phyloP scores from a whole-genome alignment of 2,797 vertebrate genomes.

The Triplophysa bombifrons region DNA sequence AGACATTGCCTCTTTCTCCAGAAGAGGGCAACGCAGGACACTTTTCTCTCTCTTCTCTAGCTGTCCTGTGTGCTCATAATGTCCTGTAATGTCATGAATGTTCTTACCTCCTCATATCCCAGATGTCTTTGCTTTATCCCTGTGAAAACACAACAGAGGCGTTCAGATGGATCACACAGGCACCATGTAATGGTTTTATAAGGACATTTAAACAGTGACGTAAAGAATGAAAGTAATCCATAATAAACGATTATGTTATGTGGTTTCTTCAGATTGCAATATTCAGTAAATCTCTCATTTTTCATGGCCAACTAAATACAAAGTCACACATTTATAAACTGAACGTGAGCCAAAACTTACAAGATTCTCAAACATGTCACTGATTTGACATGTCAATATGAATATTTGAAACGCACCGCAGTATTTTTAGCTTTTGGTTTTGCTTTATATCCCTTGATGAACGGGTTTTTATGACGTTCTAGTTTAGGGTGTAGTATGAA shows the following conservation, averaged over 20 bases:
- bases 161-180: background rate
- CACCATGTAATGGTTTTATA: background rate
- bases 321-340: too few relatives aligned
- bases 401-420: too few relatives aligned
- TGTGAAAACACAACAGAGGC: conserved; percentile 51
- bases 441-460: too few relatives aligned
- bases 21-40: conserved; percentile 11
- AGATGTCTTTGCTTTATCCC: conserved; percentile 71
- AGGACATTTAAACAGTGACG: background rate
- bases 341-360: too few relatives aligned
- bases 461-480: too few relatives aligned
- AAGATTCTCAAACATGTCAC: too few relatives aligned
- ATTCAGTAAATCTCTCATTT: too few relatives aligned
- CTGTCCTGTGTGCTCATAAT: background rate
- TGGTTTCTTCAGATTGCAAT: background rate
- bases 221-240: background rate
- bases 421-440: too few relatives aligned
- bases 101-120: conserved; percentile 73
- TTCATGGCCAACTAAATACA: too few relatives aligned
- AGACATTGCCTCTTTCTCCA: background rate
- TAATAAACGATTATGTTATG: background rate
- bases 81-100: background rate
- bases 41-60: conserved; percentile 1
- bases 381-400: too few relatives aligned
- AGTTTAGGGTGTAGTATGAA: too few relatives aligned